Conservation (phyloP, 2,888 invertebrate species). For the Eretmocerus hayati region DNA sequence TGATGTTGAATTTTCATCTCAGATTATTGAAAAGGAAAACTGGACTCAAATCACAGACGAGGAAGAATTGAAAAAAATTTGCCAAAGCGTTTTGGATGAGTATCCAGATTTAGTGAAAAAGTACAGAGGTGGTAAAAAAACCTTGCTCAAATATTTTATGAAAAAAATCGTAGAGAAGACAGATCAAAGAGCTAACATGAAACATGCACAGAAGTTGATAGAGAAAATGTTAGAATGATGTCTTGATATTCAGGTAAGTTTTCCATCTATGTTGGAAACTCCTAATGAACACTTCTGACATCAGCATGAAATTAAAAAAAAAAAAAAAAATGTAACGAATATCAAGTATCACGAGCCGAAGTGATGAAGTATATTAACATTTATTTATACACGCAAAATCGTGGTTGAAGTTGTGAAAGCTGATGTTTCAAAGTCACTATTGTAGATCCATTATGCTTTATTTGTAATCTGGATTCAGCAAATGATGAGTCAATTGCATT, state of each 20-base stretch:
- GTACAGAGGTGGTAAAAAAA: slow-evolving; percentile 64
- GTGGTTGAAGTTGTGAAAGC: no score
- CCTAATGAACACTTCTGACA: no score
- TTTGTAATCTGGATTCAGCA: no score
- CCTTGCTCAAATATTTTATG: slow-evolving; percentile 60
- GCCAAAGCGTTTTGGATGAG: slow-evolving; percentile 55
- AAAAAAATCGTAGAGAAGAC: slow-evolving; percentile 56
- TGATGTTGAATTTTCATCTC: slow-evolving; percentile 17
- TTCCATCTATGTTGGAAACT: no score
- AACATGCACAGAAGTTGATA: slow-evolving; percentile 54
- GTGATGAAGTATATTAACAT: no score
- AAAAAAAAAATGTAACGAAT: background rate
- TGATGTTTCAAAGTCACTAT: no score
- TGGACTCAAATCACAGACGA: slow-evolving; percentile 61
- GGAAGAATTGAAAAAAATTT: slow-evolving; percentile 54
- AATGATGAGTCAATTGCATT: no score
- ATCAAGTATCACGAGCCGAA: no score
- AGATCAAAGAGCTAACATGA: slow-evolving; percentile 63
- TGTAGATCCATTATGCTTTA: no score
- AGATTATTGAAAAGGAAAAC: slow-evolving; percentile 58
- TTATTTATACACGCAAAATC: no score
- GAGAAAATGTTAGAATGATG: slow-evolving; percentile 51
- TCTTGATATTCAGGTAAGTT: no score
- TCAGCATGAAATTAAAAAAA: slow-evolving; percentile 1
- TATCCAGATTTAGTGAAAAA: slow-evolving; percentile 61